These are phyloP conservation scores for Cosmorhoe ocellata DNA, from an alignment of 2,888 invertebrate species.

Conservation along the genomic window DNA sequence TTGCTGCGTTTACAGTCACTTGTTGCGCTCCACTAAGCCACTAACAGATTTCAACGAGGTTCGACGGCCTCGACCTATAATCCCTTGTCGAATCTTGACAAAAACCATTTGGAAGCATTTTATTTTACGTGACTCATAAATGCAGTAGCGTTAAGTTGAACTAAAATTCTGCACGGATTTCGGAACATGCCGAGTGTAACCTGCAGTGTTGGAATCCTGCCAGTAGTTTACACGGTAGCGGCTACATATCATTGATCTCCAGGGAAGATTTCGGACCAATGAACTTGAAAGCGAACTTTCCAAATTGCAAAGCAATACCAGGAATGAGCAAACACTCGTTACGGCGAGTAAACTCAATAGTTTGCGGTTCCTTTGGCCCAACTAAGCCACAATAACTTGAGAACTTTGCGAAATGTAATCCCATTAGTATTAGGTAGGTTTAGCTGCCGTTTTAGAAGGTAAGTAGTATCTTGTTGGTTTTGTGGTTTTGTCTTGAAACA, in stretches of 20 bases:
- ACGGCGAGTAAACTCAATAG: constrained; percentile 27
- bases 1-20: constrained; percentile 36
- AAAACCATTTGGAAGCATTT: constrained; percentile 16
- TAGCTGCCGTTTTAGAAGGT: too few relatives aligned
- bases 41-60: constrained; percentile 17
- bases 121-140: constrained; percentile 31
- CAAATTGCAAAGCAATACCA: constrained; percentile 22
- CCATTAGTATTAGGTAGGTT: constrained; percentile 11
- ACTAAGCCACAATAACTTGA: constrained; percentile 33
- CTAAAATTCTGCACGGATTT: constrained; percentile 35
- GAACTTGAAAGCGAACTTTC: constrained; percentile 24
- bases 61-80: constrained; percentile 21
- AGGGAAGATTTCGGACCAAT: constrained; percentile 26
- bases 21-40: constrained; percentile 36
- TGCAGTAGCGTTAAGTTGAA: constrained; percentile 36
- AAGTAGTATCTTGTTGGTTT: constrained; percentile 8
- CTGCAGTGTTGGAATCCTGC: constrained; percentile 46
- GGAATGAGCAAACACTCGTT: constrained; percentile 22
- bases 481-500: constrained; percentile 8
- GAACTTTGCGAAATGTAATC: constrained; percentile 32
- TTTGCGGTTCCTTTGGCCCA: constrained; percentile 31
- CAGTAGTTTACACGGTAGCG: constrained; percentile 36
- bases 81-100: constrained; percentile 17
- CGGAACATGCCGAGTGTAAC: constrained; percentile 42
- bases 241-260: constrained; percentile 34